Percentiles rank a stretch among this genome's conserved stretches.
phyloP scores from a whole-genome alignment of 2,113 vertebrate species.

The Siphamia tubifer region DNA sequence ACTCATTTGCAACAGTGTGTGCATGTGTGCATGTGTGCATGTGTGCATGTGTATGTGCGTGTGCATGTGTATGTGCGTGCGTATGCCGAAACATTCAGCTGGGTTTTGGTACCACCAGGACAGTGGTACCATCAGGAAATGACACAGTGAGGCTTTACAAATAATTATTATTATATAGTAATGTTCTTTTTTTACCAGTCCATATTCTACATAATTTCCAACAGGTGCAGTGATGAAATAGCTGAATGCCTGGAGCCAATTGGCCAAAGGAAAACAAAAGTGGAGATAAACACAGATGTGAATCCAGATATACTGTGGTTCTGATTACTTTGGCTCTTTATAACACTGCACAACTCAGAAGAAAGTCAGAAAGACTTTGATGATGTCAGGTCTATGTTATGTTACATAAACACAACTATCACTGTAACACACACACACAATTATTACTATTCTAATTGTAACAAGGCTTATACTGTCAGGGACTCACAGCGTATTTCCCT shows the following conservation, averaged over 20 bases:
- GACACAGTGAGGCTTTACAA: background rate
- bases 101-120: background rate
- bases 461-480: too few relatives aligned
- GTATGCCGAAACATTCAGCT: background rate
- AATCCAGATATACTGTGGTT: background rate
- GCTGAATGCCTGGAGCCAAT: background rate
- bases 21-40: background rate
- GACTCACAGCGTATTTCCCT: too few relatives aligned
- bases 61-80: background rate
- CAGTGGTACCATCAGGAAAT: background rate
- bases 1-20: constrained; percentile 32
- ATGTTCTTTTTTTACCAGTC: too few relatives aligned
- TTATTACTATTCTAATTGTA: too few relatives aligned
- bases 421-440: too few relatives aligned
- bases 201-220: constrained; percentile 2
- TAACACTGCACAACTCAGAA: too few relatives aligned
- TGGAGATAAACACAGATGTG: background rate
- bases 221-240: background rate
- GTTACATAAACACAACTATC: too few relatives aligned
- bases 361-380: too few relatives aligned
- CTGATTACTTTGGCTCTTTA: too few relatives aligned
- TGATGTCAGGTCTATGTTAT: too few relatives aligned
- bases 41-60: background rate
- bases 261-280: background rate
- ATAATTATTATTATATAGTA: background rate